Conservation (phyloP, 2,797 vertebrate species). For the Heteromormyrus szaboi region DNA sequence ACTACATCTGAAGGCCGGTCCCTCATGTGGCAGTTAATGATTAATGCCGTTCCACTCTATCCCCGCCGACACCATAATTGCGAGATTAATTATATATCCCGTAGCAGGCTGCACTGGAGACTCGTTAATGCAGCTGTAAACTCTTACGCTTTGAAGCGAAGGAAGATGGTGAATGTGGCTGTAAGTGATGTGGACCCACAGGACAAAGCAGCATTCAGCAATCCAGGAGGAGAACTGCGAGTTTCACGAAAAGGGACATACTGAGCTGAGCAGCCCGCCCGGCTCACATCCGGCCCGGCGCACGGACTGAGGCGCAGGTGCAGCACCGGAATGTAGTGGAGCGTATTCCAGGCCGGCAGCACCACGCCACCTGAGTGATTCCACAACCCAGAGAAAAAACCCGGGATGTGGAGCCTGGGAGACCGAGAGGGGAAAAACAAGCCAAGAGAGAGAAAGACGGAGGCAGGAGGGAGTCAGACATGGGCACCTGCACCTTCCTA, state of each 20-base stretch:
- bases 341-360: neutral
- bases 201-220: constrained; percentile 7
- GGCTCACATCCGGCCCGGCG: neutral
- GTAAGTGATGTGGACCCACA: neutral
- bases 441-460: constrained; percentile 1
- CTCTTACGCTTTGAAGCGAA: neutral
- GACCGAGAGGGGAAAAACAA: neutral
- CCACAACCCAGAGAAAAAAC: neutral
- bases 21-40: constrained; percentile 9
- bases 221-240: neutral
- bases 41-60: constrained; percentile 7
- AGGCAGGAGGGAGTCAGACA: neutral
- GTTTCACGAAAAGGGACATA: neutral
- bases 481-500: neutral
- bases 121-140: constrained; percentile 13
- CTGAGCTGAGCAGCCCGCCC: neutral
- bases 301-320: neutral
- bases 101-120: neutral
- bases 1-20: neutral
- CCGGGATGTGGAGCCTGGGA: neutral
- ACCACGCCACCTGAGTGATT: neutral
- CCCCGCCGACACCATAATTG: constrained; percentile 19
- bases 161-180: neutral
- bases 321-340: neutral
- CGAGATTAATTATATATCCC: constrained; percentile 17